Evolutionary conservation across 2,113 vertebrate genomes (phyloP).

Genomic region (Orcinus orca): DNA sequence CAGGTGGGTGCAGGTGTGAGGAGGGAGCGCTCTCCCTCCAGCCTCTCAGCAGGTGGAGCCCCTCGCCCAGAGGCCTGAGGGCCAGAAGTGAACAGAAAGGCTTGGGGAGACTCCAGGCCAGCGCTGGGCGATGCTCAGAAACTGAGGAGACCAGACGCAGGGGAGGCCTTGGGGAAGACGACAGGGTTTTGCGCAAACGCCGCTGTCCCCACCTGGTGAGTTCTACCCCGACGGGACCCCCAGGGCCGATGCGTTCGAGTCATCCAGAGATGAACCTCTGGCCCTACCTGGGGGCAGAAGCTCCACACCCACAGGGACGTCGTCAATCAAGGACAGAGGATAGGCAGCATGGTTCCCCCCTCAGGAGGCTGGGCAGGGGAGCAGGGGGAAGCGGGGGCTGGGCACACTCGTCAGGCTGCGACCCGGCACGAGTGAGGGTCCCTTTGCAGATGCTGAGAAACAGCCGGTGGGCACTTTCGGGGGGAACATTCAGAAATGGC

Average conservation of each 20-base stretch:
- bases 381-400: neutral
- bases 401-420: accelerated
- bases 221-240: too few relatives aligned
- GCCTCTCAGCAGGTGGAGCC: neutral
- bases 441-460: neutral
- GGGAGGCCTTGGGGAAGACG: neutral
- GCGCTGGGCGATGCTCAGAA: accelerated
- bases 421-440: accelerated
- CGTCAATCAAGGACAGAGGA: accelerated
- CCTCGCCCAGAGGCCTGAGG: neutral
- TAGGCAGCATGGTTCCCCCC: accelerated
- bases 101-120: neutral
- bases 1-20: neutral
- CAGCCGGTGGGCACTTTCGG: neutral
- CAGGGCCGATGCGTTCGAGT: accelerated
- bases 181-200: accelerated
- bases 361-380: accelerated
- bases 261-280: accelerated
- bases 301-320: neutral
- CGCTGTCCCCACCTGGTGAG: accelerated
- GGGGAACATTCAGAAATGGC: neutral
- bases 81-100: accelerated
- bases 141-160: accelerated
- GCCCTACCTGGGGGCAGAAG: accelerated
- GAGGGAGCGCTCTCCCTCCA: accelerated